These are phyloP conservation scores for Anhinga rufa DNA, from an alignment of 2,113 vertebrate species.

Conservation along the genomic window DNA sequence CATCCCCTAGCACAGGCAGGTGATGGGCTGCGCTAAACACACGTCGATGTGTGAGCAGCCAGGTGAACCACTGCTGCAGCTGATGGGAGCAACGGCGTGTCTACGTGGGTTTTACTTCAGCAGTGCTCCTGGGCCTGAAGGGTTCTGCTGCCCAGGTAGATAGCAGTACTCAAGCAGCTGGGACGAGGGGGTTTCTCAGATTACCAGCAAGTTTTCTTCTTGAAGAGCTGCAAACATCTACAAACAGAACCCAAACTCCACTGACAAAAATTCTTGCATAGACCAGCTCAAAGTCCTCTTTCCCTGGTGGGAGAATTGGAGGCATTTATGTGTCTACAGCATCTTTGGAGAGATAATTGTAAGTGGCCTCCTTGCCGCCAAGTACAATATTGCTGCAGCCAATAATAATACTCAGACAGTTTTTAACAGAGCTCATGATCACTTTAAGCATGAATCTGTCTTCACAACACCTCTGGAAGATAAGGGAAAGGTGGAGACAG, in stretches of 20 bases:
- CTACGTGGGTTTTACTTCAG: neutral
- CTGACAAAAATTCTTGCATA: neutral
- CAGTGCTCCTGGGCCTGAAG: neutral
- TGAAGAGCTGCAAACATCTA: neutral
- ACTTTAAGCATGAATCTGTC: neutral
- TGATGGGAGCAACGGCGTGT: accelerated
- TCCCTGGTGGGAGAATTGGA: neutral
- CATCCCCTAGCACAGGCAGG: neutral
- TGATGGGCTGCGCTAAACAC: neutral
- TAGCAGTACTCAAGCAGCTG: neutral
- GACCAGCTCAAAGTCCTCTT: neutral
- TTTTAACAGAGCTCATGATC: neutral
- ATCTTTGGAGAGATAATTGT: neutral
- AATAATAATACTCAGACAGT: neutral
- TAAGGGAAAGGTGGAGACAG: neutral
- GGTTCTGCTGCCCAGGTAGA: neutral
- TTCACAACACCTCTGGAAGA: neutral
- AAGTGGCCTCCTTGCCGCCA: neutral
- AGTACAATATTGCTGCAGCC: neutral
- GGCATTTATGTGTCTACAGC: neutral
- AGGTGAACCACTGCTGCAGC: neutral
- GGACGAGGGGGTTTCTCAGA: neutral
- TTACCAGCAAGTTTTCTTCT: neutral
- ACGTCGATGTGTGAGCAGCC: accelerated
- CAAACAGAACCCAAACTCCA: neutral